Base-by-base conservation (phyloP, 1,140 invertebrate genomes). In the Drosophila triauraria region DNA sequence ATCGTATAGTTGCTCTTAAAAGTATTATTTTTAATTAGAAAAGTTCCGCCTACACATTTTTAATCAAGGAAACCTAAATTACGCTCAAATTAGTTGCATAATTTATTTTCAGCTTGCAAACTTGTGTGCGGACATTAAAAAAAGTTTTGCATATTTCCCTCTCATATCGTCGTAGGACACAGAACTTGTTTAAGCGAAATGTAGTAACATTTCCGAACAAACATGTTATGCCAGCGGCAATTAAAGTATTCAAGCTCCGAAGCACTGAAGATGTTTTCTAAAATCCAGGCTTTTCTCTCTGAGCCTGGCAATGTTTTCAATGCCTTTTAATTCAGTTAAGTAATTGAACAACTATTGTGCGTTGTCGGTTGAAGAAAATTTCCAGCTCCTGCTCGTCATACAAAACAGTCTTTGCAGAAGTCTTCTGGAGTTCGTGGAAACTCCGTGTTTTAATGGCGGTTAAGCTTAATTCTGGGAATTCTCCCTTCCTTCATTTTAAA, bases 81-180 rank as follows among this genome's bases (percentile, higher is more conserved):
- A 15, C 7, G n/a, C 15, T 38, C 9, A 2, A 51, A 23, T 23
- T 61, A 0, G 5, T 1, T 43, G 10, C 23, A 23, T 3, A 9
- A 12, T 15, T 17, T 62, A 12, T 30, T 62, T 40, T 30, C 23
- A 40, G 13, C 23, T 42, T n/a, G 12, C 15, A 32, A 61, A 44
- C 10, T 64, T 42, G n/a, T 17, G 23, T 25, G 38, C 10, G 23
- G 42, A 13, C 27, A 42, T 61, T 30, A 32, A n/a, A 12, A 12
- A 64, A 64, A 64, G 40, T 43, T 58, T 35, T 25, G 4, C 10
- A 61, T 32, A 43, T 60, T 64, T 61, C 15, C 4, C 13, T 23
- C 1, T 23, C 17, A 60, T 30, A n/a, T 64, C 10, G 17, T 35
- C 10, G 13, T n/a, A 17, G 50, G 25, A n/a, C 27, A 43, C 15